Evolutionary conservation across 2,888 invertebrate genomes (phyloP).

Genomic region (Danaus chrysippus): DNA sequence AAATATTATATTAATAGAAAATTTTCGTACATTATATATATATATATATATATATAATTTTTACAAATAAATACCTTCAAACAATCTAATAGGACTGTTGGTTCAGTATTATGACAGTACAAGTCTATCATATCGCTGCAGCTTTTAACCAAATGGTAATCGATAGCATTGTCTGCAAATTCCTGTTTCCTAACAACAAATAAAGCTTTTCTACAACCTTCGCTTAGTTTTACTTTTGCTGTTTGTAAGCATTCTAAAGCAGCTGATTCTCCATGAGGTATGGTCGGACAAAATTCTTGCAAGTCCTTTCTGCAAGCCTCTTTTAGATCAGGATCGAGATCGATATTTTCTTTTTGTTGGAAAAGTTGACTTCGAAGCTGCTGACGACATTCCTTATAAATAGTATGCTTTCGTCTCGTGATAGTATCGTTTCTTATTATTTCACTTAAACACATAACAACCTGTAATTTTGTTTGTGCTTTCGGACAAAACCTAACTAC

Average conservation of each 20-base stretch:
- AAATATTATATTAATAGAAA: background rate
- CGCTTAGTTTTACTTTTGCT: constrained; percentile 81
- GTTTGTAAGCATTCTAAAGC: constrained; percentile 89
- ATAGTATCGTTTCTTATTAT: constrained; percentile 94
- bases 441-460: constrained; percentile 91
- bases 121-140: constrained; percentile 92
- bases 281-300: constrained; percentile 82
- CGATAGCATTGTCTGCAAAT: constrained; percentile 90
- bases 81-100: constrained; percentile 85
- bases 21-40: background rate
- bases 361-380: constrained; percentile 94
- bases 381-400: constrained; percentile 93
- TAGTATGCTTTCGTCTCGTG: constrained; percentile 84
- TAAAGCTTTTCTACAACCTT: constrained; percentile 86
- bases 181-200: constrained; percentile 93
- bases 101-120: constrained; percentile 87
- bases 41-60: background rate
- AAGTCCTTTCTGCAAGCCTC: constrained; percentile 91
- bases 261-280: constrained; percentile 84
- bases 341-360: constrained; percentile 93
- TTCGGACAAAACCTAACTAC: constrained; percentile 84
- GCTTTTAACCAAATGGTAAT: constrained; percentile 89
- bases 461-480: constrained; percentile 87
- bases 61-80: constrained; percentile 78
- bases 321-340: constrained; percentile 90